phyloP scores from a whole-genome alignment of 2,888 invertebrate species.

The Noctua janthe region DNA sequence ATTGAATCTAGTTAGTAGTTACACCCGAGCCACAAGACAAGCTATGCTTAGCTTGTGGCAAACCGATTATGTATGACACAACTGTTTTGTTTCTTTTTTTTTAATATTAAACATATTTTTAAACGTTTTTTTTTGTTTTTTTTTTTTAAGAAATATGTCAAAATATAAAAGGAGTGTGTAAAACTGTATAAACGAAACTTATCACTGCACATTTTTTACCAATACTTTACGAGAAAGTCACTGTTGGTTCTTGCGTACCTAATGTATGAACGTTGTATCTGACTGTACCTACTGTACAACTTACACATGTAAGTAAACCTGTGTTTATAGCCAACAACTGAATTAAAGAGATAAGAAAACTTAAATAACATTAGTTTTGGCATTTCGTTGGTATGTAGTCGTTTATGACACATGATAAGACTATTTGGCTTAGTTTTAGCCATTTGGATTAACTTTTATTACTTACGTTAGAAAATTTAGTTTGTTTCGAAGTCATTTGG shows the following conservation, averaged over 20 bases:
- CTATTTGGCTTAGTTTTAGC: slow-evolving; percentile 15
- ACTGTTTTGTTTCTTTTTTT: no score
- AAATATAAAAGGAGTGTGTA: no score
- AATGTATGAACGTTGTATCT: background rate
- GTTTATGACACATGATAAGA: slow-evolving; percentile 35
- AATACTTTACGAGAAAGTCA: background rate
- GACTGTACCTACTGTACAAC: background rate
- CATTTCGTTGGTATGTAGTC: slow-evolving; percentile 24
- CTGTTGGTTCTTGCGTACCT: background rate
- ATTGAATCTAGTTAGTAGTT: no score
- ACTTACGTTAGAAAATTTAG: background rate
- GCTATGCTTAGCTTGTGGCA: no score
- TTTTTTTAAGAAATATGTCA: no score
- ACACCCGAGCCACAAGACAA: no score
- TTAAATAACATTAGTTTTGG: slow-evolving; percentile 34
- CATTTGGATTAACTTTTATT: slow-evolving; percentile 11
- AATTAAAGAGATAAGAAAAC: slow-evolving; percentile 33
- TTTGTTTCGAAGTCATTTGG: slow-evolving; percentile 19
- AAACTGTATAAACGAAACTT: no score
- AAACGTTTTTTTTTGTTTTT: no score
- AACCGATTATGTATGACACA: no score
- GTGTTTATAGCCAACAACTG: background rate
- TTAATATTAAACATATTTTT: no score
- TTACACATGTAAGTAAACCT: slow-evolving; percentile 1
- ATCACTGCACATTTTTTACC: no score